Conservation (phyloP, 2,113 vertebrate genomes). For the Pteropus alecto region DNA sequence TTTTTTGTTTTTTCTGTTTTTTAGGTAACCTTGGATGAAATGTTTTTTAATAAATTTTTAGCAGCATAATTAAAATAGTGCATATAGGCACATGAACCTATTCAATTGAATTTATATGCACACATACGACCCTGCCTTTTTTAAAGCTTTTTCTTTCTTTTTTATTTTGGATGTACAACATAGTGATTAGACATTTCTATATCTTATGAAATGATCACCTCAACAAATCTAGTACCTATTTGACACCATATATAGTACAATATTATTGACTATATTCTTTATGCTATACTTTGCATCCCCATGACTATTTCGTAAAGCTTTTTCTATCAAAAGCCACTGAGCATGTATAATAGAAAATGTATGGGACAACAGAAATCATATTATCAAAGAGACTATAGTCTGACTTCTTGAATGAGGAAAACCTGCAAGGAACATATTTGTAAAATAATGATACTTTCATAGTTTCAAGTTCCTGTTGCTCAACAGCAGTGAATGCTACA, state of each 20-base stretch:
- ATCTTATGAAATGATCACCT: too few relatives aligned
- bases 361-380: not conserved
- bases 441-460: not conserved
- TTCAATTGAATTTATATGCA: not conserved
- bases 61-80: not conserved
- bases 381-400: not conserved
- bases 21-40: not conserved
- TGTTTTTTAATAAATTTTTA: not conserved
- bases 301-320: not conserved
- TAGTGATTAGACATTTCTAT: too few relatives aligned
- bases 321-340: not conserved
- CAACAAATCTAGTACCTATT: too few relatives aligned
- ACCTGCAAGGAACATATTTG: not conserved
- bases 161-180: too few relatives aligned
- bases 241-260: too few relatives aligned
- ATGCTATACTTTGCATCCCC: too few relatives aligned
- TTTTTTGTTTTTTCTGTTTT: not conserved
- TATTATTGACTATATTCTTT: too few relatives aligned
- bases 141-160: not conserved
- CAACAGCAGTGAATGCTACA: not conserved
- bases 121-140: not conserved
- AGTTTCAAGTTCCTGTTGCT: not conserved
- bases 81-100: not conserved
- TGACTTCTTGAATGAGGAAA: constrained; percentile 12
- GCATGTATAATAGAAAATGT: not conserved